Conservation (phyloP, 2,797 vertebrate species). For the Philypnodon macrostomus region DNA sequence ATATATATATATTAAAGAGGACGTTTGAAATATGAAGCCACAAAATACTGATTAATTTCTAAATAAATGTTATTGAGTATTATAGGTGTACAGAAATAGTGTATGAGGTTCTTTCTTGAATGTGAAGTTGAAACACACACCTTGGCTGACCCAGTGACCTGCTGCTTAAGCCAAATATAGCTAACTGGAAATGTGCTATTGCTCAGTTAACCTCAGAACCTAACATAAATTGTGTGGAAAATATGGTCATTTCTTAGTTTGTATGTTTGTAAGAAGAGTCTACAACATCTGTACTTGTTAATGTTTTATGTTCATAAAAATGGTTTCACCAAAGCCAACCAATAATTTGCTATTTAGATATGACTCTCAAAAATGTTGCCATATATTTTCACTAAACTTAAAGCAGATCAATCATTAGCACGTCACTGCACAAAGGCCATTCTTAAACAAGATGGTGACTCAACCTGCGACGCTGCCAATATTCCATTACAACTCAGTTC, state of each 20-base stretch:
- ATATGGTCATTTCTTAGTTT: slow-evolving; percentile 10
- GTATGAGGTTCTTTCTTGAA: slow-evolving; percentile 39
- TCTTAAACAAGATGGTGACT: slow-evolving; percentile 57
- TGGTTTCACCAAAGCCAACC: not conserved
- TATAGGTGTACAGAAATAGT: slow-evolving; percentile 48
- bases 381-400: slow-evolving; percentile 30
- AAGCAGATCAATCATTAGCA: slow-evolving; percentile 44
- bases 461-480: slow-evolving; percentile 33
- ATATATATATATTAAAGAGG: too few relatives aligned
- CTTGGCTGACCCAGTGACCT: slow-evolving; percentile 55
- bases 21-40: not conserved
- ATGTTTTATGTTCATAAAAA: not conserved
- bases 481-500: slow-evolving; percentile 46
- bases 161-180: slow-evolving; percentile 60
- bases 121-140: slow-evolving; percentile 56
- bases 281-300: slow-evolving; percentile 8
- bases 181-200: slow-evolving; percentile 44
- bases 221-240: slow-evolving; percentile 23
- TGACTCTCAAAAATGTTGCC: slow-evolving; percentile 7
- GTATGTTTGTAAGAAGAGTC: not conserved
- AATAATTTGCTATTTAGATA: slow-evolving; percentile 3
- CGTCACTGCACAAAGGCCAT: slow-evolving; percentile 31
- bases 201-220: slow-evolving; percentile 44
- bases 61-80: slow-evolving; percentile 13
- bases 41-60: slow-evolving; percentile 4